Evolutionary conservation across 2,113 vertebrate species (phyloP), one percentile per base, ranked within the genome.

Genomic region (Speoplatyrhinus poulsoni): DNA sequence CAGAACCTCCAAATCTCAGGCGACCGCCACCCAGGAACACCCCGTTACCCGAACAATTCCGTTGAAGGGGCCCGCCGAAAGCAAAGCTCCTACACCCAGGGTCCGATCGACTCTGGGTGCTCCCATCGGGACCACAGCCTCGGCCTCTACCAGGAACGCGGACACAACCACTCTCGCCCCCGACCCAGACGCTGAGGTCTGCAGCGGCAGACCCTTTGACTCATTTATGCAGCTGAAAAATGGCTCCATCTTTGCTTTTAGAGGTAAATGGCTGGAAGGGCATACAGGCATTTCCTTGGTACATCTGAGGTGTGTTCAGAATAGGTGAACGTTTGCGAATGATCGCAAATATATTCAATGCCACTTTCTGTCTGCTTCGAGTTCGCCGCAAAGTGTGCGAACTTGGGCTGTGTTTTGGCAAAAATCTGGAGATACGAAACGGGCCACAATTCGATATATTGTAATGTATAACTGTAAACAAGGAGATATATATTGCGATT

Each of bases 141-240:
- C 9, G 19, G 57, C 46, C 63, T 70, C 68, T 60, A 87, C 80
- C 4, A 8, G 7, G 33, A 33, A n/a, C 0, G 46, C 53, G 12
- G 12, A 8, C 12, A 52, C 0, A 11, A 11, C 46, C 13, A 3
- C 17, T 1, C 1, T 6, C 5, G 72, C 75, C 10, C 84, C 83
- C 0, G 89, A 92, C 60, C 86, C 85, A 3, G 85, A 90, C 0
- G 76, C 92, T 0, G 91, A 93, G 58, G 76, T 89, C 62, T 97
- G 95, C 90, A 98, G 94, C 0, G 87, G 90, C 4, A 89, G 93
- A 55, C 90, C 95, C 16, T 98, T 99, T 12, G 90, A 98, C 0
- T 94, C 96, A 26, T 97, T 99, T 82, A 95, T 95, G 0, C 93
- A 95, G 68, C 77, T 95, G n/a, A 98, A 98, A 88, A 99, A 98